A percentile compares a stretch with the other conserved stretches of the same genome.
phyloP scores from a whole-genome alignment of 2,113 vertebrate species.

The Xiphorhynchus elegans region DNA sequence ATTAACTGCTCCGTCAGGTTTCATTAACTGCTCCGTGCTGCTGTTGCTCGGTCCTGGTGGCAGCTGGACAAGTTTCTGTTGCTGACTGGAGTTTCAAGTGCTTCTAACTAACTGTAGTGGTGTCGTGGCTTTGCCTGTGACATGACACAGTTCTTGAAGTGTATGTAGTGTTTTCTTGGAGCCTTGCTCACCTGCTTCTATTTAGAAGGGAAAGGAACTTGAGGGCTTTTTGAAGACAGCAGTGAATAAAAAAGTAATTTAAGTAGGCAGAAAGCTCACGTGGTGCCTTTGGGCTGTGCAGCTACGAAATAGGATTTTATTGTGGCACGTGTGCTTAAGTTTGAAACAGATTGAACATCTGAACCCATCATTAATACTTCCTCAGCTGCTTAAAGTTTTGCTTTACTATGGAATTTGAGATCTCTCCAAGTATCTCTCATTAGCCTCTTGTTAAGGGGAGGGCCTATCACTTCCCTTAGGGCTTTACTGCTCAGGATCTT shows the following conservation, averaged over 20 bases:
- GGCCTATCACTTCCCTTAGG: fast-evolving
- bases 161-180: fast-evolving
- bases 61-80: not conserved
- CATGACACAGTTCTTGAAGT: not conserved
- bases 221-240: fast-evolving
- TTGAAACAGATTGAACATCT: not conserved
- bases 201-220: not conserved
- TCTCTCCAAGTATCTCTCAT: not conserved
- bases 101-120: not conserved
- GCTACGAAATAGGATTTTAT: not conserved
- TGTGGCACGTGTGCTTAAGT: not conserved
- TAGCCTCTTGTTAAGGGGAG: not conserved
- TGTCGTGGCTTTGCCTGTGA: not conserved
- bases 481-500: not conserved
- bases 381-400: not conserved
- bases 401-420: not conserved
- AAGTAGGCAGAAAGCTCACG: not conserved
- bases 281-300: not conserved
- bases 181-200: not conserved
- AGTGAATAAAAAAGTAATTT: not conserved
- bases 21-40: not conserved
- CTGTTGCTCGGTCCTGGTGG: not conserved
- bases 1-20: not conserved
- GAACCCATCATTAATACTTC: not conserved
- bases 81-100: not conserved